A percentile compares a stretch with the other conserved stretches of the same genome.
phyloP scores from a whole-genome alignment of 2,888 invertebrate genomes.

The Hirtodrosophila alboralis region DNA sequence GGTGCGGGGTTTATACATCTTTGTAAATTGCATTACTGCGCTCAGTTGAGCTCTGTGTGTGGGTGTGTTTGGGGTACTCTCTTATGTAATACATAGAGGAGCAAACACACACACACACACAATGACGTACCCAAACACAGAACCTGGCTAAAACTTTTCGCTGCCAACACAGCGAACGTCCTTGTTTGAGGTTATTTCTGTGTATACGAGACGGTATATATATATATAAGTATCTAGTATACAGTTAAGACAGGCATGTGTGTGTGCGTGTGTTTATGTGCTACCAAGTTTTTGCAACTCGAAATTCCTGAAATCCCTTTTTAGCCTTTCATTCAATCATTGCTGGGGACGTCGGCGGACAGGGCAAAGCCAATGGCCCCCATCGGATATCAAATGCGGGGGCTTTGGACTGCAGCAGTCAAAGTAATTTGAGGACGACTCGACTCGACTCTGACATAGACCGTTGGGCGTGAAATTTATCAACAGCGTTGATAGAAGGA shows the following conservation, averaged over 20 bases:
- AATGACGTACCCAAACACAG: constrained; percentile 17
- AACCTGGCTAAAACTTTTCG: constrained; percentile 45
- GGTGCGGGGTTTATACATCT: constrained; percentile 33
- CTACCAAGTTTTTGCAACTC: constrained; percentile 42
- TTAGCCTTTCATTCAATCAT: constrained; percentile 77
- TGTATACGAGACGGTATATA: constrained; percentile 30
- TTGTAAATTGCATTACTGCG: constrained; percentile 78
- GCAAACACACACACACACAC: too few species aligned
- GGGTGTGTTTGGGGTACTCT: constrained; percentile 25
- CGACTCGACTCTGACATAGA: constrained; percentile 36
- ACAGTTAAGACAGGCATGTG: constrained; percentile 1
- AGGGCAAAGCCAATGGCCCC: constrained; percentile 18
- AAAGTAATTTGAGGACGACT: constrained; percentile 68
- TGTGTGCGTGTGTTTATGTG: constrained; percentile 10
- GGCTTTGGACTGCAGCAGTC: constrained; percentile 51
- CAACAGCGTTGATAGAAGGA: constrained; percentile 57
- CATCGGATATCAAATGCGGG: constrained; percentile 33
- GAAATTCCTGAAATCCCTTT: constrained; percentile 71
- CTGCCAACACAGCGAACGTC: constrained; percentile 65
- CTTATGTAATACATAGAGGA: constrained; percentile 65
- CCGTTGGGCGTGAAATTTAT: constrained; percentile 68
- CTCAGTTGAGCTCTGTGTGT: constrained; percentile 19
- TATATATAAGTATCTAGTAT: too few species aligned
- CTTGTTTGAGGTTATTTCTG: constrained; percentile 78
- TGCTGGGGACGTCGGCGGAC: too few species aligned